Percentiles rank a stretch among this genome's conserved stretches.
phyloP scores from a whole-genome alignment of 2,797 vertebrate species.

The Vultur gryphus region DNA sequence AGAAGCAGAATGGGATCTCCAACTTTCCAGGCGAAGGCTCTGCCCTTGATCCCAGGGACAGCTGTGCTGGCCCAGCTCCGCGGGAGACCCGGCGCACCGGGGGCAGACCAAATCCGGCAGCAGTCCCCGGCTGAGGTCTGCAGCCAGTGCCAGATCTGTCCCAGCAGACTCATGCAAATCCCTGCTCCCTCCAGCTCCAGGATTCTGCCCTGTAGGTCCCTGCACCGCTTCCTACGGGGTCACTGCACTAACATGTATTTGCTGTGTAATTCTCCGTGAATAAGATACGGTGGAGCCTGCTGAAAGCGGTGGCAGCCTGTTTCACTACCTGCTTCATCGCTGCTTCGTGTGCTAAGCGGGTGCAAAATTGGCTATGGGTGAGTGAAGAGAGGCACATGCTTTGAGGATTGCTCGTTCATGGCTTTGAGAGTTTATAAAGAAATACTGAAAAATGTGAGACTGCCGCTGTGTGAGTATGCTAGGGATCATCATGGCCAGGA shows the following conservation, averaged over 20 bases:
- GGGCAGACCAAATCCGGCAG: not conserved
- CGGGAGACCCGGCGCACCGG: accelerated
- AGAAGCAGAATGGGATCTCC: not conserved
- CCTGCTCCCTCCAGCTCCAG: not conserved
- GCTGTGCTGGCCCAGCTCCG: not conserved
- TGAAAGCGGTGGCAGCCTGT: not conserved
- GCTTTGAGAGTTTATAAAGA: not conserved
- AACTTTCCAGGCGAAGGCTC: not conserved
- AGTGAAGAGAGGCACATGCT: accelerated
- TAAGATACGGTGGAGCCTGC: not conserved
- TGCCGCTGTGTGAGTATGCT: not conserved
- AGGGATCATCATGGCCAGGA: not conserved
- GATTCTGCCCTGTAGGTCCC: not conserved
- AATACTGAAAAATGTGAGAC: not conserved
- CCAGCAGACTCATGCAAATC: not conserved
- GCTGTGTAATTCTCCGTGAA: not conserved
- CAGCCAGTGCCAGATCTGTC: not conserved
- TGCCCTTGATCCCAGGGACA: not conserved
- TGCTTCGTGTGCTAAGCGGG: not conserved
- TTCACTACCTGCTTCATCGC: not conserved
- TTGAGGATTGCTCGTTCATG: not conserved
- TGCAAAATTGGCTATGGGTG: not conserved
- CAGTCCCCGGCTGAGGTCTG: not conserved
- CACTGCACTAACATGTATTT: not conserved
- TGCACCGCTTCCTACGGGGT: accelerated